Evolutionary conservation across 2,888 invertebrate species (phyloP).

Genomic region (Orthosia gothica): DNA sequence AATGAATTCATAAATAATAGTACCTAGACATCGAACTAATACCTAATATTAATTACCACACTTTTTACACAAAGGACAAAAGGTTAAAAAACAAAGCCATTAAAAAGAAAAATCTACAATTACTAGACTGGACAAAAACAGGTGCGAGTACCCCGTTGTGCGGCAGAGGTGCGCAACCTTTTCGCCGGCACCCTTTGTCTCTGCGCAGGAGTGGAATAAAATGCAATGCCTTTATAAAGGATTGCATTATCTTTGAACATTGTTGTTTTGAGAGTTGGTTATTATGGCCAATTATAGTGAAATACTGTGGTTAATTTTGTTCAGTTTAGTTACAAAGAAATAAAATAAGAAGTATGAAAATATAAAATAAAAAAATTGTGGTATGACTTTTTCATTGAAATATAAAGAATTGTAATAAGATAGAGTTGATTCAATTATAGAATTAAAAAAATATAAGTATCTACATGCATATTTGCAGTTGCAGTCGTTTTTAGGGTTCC

Average conservation of each 20-base stretch:
- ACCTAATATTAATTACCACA: not conserved
- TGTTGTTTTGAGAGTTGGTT: not conserved
- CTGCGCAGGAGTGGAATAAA: constrained; percentile 38
- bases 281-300: not conserved
- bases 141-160: constrained; percentile 72
- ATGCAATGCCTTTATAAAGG: constrained; percentile 6
- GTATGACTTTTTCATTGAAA: no score
- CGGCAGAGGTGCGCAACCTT: constrained; percentile 70
- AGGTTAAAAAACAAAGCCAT: constrained; percentile 1
- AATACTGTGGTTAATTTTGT: not conserved
- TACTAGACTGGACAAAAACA: constrained; percentile 62
- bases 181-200: constrained; percentile 76
- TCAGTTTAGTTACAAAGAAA: not conserved
- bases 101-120: constrained; percentile 2
- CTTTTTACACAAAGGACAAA: constrained; percentile 9
- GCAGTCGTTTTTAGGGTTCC: not conserved
- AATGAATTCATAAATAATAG: not conserved
- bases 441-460: not conserved
- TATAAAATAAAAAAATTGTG: no score
- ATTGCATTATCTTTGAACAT: constrained; percentile 7
- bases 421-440: not conserved
- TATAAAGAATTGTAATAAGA: no score
- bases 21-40: not conserved
- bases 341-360: not conserved
- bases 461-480: not conserved